Evolutionary conservation across 1,140 invertebrate species (phyloP), one percentile per base, ranked within the genome.

Genomic region (Saccostrea glomerata): DNA sequence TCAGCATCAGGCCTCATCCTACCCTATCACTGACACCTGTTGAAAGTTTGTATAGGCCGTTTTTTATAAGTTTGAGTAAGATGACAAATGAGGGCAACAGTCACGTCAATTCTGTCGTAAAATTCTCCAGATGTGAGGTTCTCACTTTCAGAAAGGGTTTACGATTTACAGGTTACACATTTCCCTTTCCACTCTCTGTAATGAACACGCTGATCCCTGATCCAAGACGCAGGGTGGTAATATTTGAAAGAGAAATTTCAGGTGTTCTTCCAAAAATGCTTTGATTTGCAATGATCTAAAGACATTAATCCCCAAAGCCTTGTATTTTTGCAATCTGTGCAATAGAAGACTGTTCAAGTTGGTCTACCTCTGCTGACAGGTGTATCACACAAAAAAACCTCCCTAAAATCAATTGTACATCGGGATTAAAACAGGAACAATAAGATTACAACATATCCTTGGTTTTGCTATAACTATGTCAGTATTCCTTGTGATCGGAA

Each of bases 301-400:
- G 23, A 15, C 9, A 30, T 63, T 77, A 77, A 77, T 77, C 70
- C 70, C 11, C 70, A 25, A 30, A 77, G 70, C 70, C 30, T 77
- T 77, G 13, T 9, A 20, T 2, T 15, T 15, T 5, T 77, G 70
- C 70, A 77, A 4, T 77, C 25, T 30, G 25, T 77, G 70, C 70
- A 77, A 77, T 15, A 36, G 70, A 77, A 77, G 70, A 77, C 70
- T 77, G 25, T 77, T 77, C 30, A 77, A 77, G 70, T 77, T 77
- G 70, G 30, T 36, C 23, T 36, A 12, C 11, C 25, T 36, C 70
- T 77, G 30, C 2, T 13, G 25, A 15, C 25, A 40, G 13, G 25
- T 25, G 70, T 77, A 30, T 15, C 25, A 30, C 25, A 77, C 25
- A 30, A 25, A 25, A 30, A 23, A 6, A 15, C 13, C n/a, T 36